Evolutionary conservation across 2,888 invertebrate genomes (phyloP), one percentile per base, ranked within the genome.

Genomic region (Netelia fuscicornis): DNA sequence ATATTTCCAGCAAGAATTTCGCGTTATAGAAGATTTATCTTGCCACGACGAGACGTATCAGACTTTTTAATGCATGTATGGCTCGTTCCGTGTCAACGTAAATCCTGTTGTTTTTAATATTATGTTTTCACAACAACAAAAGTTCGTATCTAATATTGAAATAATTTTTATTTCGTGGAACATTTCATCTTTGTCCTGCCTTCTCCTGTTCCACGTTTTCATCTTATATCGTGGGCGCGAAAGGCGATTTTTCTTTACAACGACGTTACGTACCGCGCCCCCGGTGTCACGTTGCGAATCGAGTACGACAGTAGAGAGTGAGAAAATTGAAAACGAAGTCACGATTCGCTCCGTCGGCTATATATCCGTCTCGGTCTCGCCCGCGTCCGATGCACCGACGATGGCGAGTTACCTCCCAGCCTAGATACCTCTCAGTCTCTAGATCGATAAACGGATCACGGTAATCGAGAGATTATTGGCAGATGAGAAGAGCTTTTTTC

Each of bases 311-410:
- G 56, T 25, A 17, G 2, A 37, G 10, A 42, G 44, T n/a, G 44
- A 70, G 86, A 88, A 89, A 91, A 91, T 91, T 91, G 90, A 87
- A 91, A 91, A 90, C 89, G 86, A 90, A 91, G 90, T 91, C 91
- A 90, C 91, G 91, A 90, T 89, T 88, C 88, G 84, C 85, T 78
- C 62, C 64, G 56, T 78, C 25, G 72, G 72, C 77, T 77, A 71
- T 71, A 84, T 74, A 81, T 81, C 68, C 68, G 62, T 81, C 44
- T 70, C 64, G 68, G 60, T 78, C 72, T 80, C 72, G 25, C 60
- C 25, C 42, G 72, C 48, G 68, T 56, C 62, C 25, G 48, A 68
- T 30, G 30, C 68, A 60, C 20, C 48, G 30, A 74, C 48, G 13
- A 13, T 13, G 48, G 10, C 48, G 48, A 48, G 48, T 13, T 48